Conservation (phyloP, 2,113 vertebrate species). For the Labeo catla region DNA sequence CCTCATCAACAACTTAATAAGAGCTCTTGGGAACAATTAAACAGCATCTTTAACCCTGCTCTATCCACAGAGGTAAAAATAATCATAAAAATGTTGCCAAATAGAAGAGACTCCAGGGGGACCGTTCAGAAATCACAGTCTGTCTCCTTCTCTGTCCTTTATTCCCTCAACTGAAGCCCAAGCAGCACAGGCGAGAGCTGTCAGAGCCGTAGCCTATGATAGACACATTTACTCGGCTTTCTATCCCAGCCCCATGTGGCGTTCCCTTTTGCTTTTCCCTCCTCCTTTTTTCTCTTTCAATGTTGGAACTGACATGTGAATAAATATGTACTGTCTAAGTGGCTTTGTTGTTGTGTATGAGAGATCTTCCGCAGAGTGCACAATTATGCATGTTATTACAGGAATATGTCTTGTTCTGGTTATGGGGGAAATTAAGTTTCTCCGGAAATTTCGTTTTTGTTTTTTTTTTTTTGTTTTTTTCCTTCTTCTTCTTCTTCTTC, state of each 20-base stretch:
- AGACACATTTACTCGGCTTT: constrained; percentile 74
- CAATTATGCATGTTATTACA: constrained; percentile 79
- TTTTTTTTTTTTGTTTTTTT: constrained; percentile 59
- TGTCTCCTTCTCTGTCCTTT: constrained; percentile 64
- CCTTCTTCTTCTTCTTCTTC: not conserved
- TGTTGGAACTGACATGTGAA: constrained; percentile 76
- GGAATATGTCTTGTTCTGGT: constrained; percentile 81
- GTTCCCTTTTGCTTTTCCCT: constrained; percentile 56
- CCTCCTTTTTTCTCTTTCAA: constrained; percentile 54
- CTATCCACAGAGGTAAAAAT: constrained; percentile 82
- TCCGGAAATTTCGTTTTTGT: constrained; percentile 72
- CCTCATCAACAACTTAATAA: constrained; percentile 92
- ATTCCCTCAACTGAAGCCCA: constrained; percentile 53
- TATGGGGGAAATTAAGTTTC: constrained; percentile 80
- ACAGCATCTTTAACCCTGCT: constrained; percentile 84
- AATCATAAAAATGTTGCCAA: constrained; percentile 78
- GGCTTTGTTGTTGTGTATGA: constrained; percentile 77
- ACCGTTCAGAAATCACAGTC: constrained; percentile 74
- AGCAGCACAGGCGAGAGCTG: constrained; percentile 56
- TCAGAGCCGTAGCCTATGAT: constrained; percentile 70
- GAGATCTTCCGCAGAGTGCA: constrained; percentile 76
- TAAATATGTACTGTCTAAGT: constrained; percentile 79
- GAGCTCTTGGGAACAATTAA: constrained; percentile 92
- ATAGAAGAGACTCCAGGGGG: constrained; percentile 77
- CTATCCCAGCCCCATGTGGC: constrained; percentile 69